Evolutionary conservation across 1,140 invertebrate genomes (phyloP).

Genomic region (Mya arenaria): DNA sequence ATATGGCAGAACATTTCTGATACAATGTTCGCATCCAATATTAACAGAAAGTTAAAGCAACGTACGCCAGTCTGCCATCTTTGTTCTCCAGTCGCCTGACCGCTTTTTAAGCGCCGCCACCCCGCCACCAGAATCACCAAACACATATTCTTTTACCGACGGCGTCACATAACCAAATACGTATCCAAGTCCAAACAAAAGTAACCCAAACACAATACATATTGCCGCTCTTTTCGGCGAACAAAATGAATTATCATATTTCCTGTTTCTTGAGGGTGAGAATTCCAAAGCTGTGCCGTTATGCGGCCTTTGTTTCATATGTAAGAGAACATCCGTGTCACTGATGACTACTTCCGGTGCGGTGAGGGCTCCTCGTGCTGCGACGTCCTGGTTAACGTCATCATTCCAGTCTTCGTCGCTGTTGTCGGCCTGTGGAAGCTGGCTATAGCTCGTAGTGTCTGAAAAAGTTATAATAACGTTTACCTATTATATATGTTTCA

Average conservation of each 20-base stretch:
- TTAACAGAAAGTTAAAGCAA: neutral
- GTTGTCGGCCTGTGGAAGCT: slow-evolving; percentile 48
- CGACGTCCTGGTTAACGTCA: neutral
- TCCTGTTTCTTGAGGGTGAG: slow-evolving; percentile 12
- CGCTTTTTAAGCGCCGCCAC: slow-evolving; percentile 29
- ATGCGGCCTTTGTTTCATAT: slow-evolving; percentile 27
- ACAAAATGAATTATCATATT: slow-evolving; percentile 50
- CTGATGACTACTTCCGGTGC: slow-evolving; percentile 40
- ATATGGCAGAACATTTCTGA: neutral
- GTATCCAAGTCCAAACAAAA: slow-evolving; percentile 65
- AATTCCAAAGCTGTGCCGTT: slow-evolving; percentile 59
- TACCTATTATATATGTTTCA: no score
- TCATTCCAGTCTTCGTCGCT: slow-evolving; percentile 61
- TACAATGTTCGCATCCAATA: neutral
- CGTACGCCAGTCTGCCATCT: slow-evolving; percentile 63
- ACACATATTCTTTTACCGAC: neutral
- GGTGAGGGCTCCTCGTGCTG: neutral
- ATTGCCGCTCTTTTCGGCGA: slow-evolving; percentile 56
- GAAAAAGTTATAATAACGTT: no score
- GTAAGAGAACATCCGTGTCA: slow-evolving; percentile 35
- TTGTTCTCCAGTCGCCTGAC: slow-evolving; percentile 62
- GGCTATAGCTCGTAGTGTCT: slow-evolving; percentile 15
- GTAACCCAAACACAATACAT: slow-evolving; percentile 51
- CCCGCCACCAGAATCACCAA: neutral
- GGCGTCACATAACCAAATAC: slow-evolving; percentile 64